Conservation (phyloP, 92 coral and sea anemone genomes). For the Isaurus tuberculatus region DNA sequence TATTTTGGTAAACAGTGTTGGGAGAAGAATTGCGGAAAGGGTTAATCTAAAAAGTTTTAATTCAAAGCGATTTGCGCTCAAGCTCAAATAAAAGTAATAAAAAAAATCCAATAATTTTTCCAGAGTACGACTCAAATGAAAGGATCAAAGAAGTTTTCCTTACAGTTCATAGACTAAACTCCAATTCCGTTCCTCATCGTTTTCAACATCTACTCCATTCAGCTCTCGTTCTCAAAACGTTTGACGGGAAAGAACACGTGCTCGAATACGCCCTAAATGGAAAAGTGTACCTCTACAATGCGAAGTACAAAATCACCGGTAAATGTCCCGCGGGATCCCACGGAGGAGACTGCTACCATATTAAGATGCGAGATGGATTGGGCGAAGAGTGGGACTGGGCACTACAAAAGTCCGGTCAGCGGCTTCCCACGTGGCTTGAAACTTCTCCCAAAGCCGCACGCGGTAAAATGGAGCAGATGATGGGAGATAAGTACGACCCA, state of each 20-base stretch:
- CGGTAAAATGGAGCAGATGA: constrained; percentile 62
- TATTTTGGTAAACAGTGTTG: too few relatives aligned
- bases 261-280: constrained; percentile 68
- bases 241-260: constrained; percentile 54
- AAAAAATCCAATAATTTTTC: not conserved
- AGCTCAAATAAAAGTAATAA: not conserved
- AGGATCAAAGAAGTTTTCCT: constrained; percentile 39
- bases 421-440: constrained; percentile 40
- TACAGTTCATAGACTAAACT: constrained; percentile 18
- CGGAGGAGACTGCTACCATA: constrained; percentile 25
- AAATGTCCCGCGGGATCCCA: constrained; percentile 45
- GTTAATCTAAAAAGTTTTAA: not conserved
- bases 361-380: constrained; percentile 39
- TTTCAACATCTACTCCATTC: constrained; percentile 56
- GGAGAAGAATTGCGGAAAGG: too few relatives aligned
- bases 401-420: constrained; percentile 52
- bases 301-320: constrained; percentile 37
- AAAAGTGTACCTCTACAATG: constrained; percentile 60
- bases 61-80: not conserved
- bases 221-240: constrained; percentile 63
- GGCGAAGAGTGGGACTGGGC: constrained; percentile 49
- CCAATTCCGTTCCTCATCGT: constrained; percentile 28
- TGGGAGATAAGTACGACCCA: constrained; percentile 62
- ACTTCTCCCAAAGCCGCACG: constrained; percentile 56
- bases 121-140: constrained; percentile 31